Conservation (phyloP, 2,888 invertebrate genomes). For the Philonicus albiceps region DNA sequence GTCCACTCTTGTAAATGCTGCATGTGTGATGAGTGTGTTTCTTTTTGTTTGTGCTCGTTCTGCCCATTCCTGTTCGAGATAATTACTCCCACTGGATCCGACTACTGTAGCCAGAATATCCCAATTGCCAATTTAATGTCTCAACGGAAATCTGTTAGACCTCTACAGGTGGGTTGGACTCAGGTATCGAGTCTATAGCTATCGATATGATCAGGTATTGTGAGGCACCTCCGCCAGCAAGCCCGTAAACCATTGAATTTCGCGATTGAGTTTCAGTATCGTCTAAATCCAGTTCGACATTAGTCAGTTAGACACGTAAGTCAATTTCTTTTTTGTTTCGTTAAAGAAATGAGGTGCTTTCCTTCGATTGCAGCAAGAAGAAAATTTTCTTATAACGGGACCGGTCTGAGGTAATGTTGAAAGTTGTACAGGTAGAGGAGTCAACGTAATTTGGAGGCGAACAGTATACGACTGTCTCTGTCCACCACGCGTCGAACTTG, state of each 20-base stretch:
- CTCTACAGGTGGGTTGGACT: constrained; percentile 22
- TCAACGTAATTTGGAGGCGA: constrained; percentile 21
- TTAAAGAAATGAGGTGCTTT: not conserved
- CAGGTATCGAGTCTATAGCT: not conserved
- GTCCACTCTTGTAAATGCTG: not conserved
- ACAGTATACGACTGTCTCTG: not conserved
- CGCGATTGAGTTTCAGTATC: not conserved
- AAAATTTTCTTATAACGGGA: constrained; percentile 42
- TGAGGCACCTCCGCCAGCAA: not conserved
- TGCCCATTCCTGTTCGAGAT: not conserved
- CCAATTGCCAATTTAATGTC: constrained; percentile 16
- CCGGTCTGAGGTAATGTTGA: constrained; percentile 41
- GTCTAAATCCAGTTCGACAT: not conserved
- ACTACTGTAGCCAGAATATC: not conserved
- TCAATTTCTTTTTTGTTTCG: not conserved
- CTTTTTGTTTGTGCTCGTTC: not conserved
- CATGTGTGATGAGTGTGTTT: constrained; percentile 5
- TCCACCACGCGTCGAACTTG: constrained; percentile 12
- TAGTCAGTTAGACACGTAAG: constrained; percentile 18
- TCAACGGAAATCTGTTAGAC: constrained; percentile 21
- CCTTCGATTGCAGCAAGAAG: constrained; percentile 5
- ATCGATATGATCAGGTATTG: not conserved
- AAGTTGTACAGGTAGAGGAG: constrained; percentile 34
- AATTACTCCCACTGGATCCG: not conserved
- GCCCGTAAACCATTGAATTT: not conserved